Conservation (phyloP, 64 coral and sea anemone species). For the Porites australiensis region DNA sequence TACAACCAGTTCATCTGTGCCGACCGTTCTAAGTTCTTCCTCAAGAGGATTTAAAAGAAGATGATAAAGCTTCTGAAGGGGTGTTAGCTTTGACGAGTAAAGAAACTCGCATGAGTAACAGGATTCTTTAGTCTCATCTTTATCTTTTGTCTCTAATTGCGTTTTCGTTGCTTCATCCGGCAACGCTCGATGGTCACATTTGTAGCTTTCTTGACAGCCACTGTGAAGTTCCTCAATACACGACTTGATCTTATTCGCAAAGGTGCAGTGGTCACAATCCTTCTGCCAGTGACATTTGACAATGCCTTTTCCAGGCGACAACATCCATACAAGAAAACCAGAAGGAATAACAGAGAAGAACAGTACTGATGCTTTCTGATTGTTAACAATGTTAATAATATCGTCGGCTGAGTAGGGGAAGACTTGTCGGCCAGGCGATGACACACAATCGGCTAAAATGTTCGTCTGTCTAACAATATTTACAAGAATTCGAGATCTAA, state of each 20-base stretch:
- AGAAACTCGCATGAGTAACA: constrained; percentile 39
- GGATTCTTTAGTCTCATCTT: background rate
- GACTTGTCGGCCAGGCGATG: background rate
- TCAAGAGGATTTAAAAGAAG: constrained; percentile 59
- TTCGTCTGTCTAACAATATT: constrained; percentile 65
- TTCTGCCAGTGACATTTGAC: constrained; percentile 80
- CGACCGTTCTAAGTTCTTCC: constrained; percentile 41
- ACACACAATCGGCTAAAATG: constrained; percentile 11
- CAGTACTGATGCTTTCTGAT: constrained; percentile 53
- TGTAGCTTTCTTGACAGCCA: constrained; percentile 34
- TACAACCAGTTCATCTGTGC: constrained; percentile 58
- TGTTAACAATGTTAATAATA: constrained; percentile 56
- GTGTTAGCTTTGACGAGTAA: constrained; percentile 24
- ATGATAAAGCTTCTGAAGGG: constrained; percentile 55
- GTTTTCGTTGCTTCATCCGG: constrained; percentile 14
- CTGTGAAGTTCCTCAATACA: constrained; percentile 78
- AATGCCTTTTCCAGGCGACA: constrained; percentile 77
- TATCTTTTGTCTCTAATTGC: background rate
- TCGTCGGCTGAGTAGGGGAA: constrained; percentile 60
- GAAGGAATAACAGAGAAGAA: constrained; percentile 69
- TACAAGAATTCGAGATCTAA: constrained; percentile 70
- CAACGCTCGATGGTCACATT: constrained; percentile 85
- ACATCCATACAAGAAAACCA: constrained; percentile 82
- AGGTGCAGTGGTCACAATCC: constrained; percentile 52
- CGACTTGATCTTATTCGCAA: constrained; percentile 61